phyloP scores from a whole-genome alignment of 2,888 invertebrate species.

The Melipona bicolor region DNA sequence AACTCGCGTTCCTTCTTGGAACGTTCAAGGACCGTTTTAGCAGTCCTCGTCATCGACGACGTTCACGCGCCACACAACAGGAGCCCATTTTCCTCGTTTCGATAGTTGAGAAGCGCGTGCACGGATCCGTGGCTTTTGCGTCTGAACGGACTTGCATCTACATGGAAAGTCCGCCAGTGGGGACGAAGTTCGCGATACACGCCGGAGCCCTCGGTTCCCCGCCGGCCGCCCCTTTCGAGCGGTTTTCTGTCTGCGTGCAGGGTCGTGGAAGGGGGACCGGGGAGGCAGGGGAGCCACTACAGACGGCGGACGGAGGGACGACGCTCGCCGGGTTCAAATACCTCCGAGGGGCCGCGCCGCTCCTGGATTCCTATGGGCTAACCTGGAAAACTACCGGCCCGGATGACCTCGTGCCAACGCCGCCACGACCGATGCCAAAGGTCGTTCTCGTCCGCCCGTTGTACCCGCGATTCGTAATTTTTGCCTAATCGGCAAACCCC shows the following conservation, averaged over 20 bases:
- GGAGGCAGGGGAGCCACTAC: slow-evolving; percentile 47
- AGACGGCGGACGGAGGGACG: slow-evolving; percentile 65
- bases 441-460: slow-evolving; percentile 47
- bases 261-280: slow-evolving; percentile 45
- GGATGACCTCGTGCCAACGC: slow-evolving; percentile 59
- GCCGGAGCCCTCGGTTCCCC: slow-evolving; percentile 46
- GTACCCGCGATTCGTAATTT: slow-evolving; percentile 38
- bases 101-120: slow-evolving; percentile 21
- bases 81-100: slow-evolving; percentile 9
- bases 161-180: slow-evolving; percentile 43
- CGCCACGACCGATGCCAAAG: slow-evolving; percentile 54
- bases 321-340: slow-evolving; percentile 74
- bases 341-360: slow-evolving; percentile 71
- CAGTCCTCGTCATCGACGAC: background rate
- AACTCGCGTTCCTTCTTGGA: background rate
- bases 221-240: slow-evolving; percentile 54
- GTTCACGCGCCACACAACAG: background rate
- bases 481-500: slow-evolving; percentile 13
- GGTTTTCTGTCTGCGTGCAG: slow-evolving; percentile 53
- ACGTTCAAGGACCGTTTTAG: too few relatives aligned
- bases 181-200: slow-evolving; percentile 59
- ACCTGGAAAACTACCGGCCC: slow-evolving; percentile 66
- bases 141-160: slow-evolving; percentile 54
- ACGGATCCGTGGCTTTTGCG: slow-evolving; percentile 34
- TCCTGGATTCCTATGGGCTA: slow-evolving; percentile 67